Conservation (phyloP, 92 coral and sea anemone species). For the Diadumene lineata region DNA sequence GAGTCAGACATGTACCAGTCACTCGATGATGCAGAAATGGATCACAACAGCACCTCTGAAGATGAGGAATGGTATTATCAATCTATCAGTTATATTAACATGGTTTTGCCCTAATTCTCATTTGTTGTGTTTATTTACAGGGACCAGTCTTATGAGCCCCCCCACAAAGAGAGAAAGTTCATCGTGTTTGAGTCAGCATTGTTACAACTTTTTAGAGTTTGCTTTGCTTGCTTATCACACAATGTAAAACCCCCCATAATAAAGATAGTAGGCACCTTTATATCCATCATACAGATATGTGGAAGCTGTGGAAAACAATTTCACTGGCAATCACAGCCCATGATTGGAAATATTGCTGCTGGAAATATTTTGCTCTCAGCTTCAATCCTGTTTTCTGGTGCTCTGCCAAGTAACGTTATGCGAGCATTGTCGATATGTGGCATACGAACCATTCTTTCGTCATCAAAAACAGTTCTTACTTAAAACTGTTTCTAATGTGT, state of each 20-base stretch:
- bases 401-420: slow-evolving; percentile 19
- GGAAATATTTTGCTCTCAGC: slow-evolving; percentile 20
- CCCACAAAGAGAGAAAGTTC: slow-evolving; percentile 21
- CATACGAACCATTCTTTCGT: slow-evolving; percentile 12
- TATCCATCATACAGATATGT: slow-evolving; percentile 3
- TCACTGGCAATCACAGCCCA: slow-evolving; percentile 18
- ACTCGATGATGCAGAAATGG: background rate
- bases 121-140: slow-evolving; percentile 3
- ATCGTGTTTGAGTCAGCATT: slow-evolving; percentile 11
- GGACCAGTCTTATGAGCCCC: slow-evolving; percentile 17
- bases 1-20: too few relatives aligned
- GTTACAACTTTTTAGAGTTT: slow-evolving; percentile 21
- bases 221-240: slow-evolving; percentile 6
- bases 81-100: background rate
- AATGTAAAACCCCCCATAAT: slow-evolving; percentile 11
- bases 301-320: slow-evolving; percentile 15
- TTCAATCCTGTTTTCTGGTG: slow-evolving; percentile 26
- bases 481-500: slow-evolving; percentile 1
- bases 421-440: slow-evolving; percentile 17
- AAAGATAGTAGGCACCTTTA: slow-evolving; percentile 1
- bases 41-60: background rate
- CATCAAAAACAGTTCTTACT: slow-evolving; percentile 24
- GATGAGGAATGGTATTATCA: background rate
- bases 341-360: slow-evolving; percentile 8
- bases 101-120: background rate